Evolutionary conservation across 2,113 vertebrate species (phyloP), one percentile per base, ranked within the genome.

Genomic region (Psophia crepitans): DNA sequence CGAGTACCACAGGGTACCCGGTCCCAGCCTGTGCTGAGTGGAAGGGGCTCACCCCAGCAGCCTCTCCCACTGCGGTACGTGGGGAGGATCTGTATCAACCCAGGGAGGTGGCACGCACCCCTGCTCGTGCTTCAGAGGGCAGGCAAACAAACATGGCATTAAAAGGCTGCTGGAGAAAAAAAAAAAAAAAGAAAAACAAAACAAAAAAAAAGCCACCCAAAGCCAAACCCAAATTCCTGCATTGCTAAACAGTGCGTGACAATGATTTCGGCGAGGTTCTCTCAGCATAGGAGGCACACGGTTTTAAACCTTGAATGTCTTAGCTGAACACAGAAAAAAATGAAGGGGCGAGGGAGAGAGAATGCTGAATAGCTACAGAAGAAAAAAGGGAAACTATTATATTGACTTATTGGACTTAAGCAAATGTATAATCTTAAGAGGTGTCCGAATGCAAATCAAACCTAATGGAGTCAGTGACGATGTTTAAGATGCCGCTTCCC

Each of bases 11-110:
- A 61, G 60, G 28, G 32, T 27, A 23, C 33, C 27, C 13, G 18
- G 28, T 26, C 74, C 43, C 58, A 79, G 43, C 44, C 78, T 3
- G 0, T 26, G 57, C 66, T 49, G 35, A 66, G 61, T 61, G 32
- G 60, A 91, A 77, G 24, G 11, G 33, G 33, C 30, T 65, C 69
- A 70, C 35, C 20, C 21, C 63, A 79, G 44, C 0, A 1, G 28
- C 27, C 33, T 90, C 43, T 61, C 68, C n/a, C 2, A 0, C 4
- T n/a, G 54, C 8, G 21, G 41, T 48, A 37, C 1, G 1, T 4
- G 41, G 74, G 35, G 13, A 79, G 28, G 13, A 51, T 9, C 28
- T 1, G 0, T 5, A 1, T 30, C 0, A 2, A 8, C 21, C 53
- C 33, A 9, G 73, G 33, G 13, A 68, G 27, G 14, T 58, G 33